Evolutionary conservation across 2,113 vertebrate species (phyloP).

Genomic region (Origma solitaria): DNA sequence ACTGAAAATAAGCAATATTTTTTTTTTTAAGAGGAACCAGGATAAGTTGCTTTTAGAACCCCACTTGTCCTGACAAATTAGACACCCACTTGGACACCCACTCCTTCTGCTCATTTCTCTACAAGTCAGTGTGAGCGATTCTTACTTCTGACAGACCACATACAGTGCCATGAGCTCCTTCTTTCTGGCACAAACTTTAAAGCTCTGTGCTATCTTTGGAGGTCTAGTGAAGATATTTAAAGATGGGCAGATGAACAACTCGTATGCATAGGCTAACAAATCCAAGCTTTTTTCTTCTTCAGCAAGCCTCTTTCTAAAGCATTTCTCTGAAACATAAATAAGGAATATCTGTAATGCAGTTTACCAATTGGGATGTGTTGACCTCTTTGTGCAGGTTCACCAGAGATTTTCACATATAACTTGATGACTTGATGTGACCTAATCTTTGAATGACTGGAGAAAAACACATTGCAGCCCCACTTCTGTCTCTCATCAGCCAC

Average conservation of each 20-base stretch:
- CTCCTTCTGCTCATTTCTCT: not conserved
- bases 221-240: not conserved
- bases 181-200: not conserved
- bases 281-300: not conserved
- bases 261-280: not conserved
- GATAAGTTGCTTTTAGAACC: not conserved
- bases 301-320: not conserved
- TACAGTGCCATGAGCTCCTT: not conserved
- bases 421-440: not conserved
- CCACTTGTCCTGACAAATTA: not conserved
- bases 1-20: not conserved
- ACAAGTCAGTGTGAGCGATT: not conserved
- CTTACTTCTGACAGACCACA: not conserved
- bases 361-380: not conserved
- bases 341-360: not conserved
- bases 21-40: not conserved
- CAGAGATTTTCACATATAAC: not conserved
- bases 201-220: not conserved
- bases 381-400: not conserved
- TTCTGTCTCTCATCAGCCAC: not conserved
- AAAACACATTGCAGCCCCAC: not conserved
- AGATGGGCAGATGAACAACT: not conserved
- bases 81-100: not conserved
- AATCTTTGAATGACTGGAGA: not conserved
- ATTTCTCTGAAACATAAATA: not conserved